Base-by-base conservation (phyloP, 1,140 invertebrate species). In the Ganaspis sp. region DNA sequence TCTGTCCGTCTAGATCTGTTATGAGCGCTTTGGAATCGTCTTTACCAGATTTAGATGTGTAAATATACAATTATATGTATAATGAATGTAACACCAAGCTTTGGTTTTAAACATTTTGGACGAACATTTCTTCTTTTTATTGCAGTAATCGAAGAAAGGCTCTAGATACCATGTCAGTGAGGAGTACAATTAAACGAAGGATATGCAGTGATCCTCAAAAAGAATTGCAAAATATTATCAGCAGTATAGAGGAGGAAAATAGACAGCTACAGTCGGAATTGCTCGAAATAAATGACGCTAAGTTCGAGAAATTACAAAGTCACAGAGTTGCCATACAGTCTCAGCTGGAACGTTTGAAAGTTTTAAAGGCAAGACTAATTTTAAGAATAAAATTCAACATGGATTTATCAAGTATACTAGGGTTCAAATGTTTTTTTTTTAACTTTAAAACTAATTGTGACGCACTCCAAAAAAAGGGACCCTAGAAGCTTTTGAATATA, bases 191-290 rank as follows among this genome's bases (percentile, higher is more conserved):
- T 11, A 85, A 80, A 79, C 83, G 84, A 76, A 89, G 88, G 78
- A 84, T 90, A 72, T 80, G 88, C 19, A 85, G 82, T 75, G 89
- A 91, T 84, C 91, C 91, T 15, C 90, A 91, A 70, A 90, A 91
- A 70, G 92, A 93, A 82, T 81, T 93, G 3, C 92, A 93, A 82
- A 92, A 92, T 75, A 92, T 93, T 29, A 93, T 93, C 78, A 87
- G 83, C 83, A 89, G 92, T 77, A 84, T 93, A 38, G 92, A 93
- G 82, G 88, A 92, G 72, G 92, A 93, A 83, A 92, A 93, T 78
- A 90, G 84, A 85, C 91, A 92, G 80, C 72, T 91, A 23, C 86
- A 88, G 75, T 81, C 85, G 26, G 90, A 91, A 74, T 81, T 91
- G 45, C 79, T 83, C 23, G 89, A 89, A 75, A 89, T 90, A 83